Base-by-base conservation (phyloP, 2,797 vertebrate genomes). In the Tympanoctomys barrerae region DNA sequence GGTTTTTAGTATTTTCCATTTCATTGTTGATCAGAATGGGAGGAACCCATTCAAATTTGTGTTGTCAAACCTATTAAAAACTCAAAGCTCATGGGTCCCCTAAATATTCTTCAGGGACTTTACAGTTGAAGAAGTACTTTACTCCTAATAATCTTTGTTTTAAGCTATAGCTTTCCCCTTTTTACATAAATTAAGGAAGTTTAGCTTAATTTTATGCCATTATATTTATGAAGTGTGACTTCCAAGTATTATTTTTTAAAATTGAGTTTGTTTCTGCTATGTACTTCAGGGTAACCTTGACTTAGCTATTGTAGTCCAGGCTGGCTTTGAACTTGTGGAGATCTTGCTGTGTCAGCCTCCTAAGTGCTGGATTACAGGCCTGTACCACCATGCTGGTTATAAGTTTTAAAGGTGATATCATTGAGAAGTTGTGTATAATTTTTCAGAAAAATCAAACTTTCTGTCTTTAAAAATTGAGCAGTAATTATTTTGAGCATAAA, bases 111-210 rank as follows among this genome's bases (percentile, higher is more conserved):
- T 89, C 13, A 73, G 59, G 75, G n/a, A 52, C 64, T 52, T 85
- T 96, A 86, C 77, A 82, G 18, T 24, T n/a, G 21, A 62, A 77
- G 33, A 52, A 81, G 7, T 85, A 66, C 49, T 80, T 94, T 68
- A 4, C 14, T 66, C 33, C 81, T 70, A 73, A 22, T 91, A 46
- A 62, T 39, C 71, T 79, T 91, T 31, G 42, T 77, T 75, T 85
- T 42, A 83, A 85, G 86, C 0, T 92, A 19, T 52, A 54, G 33
- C 13, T 90, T 92, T 81, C 7, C 22, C 84, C 49, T 66, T 80
- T 92, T 87, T 94, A 79, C 2, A 54, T 87, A 16, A 84, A 68
- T 85, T 89, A 82, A 87, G 71, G 46, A 91, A 91, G 59, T 80
- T 93, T 52, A 68, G 18, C 77, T 94, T 36, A 28, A 89, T 83